These are phyloP conservation scores for Entelurus aequoreus DNA, from an alignment of 2,113 vertebrate genomes.

Conservation along the genomic window DNA sequence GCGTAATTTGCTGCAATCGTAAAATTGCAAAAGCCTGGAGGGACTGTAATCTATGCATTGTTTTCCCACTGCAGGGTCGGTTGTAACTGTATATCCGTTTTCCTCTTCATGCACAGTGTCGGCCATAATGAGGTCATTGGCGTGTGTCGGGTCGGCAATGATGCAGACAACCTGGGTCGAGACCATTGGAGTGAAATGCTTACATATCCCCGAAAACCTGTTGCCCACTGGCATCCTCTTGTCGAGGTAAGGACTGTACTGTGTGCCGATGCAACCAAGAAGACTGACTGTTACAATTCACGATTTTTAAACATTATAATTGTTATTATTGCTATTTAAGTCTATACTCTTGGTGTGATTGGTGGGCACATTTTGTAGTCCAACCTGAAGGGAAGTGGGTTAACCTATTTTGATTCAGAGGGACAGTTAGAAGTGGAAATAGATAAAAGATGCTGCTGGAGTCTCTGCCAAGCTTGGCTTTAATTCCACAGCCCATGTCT, in stretches of 20 bases:
- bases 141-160: constrained; percentile 93
- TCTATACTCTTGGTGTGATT: background rate
- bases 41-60: background rate
- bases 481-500: constrained; percentile 5
- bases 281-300: background rate
- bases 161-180: constrained; percentile 87
- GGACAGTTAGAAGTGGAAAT: constrained; percentile 4
- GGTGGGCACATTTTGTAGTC: background rate
- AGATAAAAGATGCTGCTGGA: background rate
- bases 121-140: constrained; percentile 99
- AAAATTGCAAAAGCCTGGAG: no score
- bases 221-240: constrained; percentile 96
- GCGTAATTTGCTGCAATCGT: no score
- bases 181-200: constrained; percentile 99
- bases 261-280: constrained; percentile 12
- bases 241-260: constrained; percentile 80
- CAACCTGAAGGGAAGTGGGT: background rate
- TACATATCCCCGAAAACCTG: constrained; percentile 92
- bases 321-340: background rate
- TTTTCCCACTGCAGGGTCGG: constrained; percentile 8
- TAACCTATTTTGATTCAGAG: constrained; percentile 1
- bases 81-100: constrained; percentile 56
- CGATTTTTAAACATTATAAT: no score
- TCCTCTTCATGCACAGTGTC: constrained; percentile 83
- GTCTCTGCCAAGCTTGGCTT: constrained; percentile 3